Conservation (phyloP, 2,113 vertebrate species). For the Chauna torquata region DNA sequence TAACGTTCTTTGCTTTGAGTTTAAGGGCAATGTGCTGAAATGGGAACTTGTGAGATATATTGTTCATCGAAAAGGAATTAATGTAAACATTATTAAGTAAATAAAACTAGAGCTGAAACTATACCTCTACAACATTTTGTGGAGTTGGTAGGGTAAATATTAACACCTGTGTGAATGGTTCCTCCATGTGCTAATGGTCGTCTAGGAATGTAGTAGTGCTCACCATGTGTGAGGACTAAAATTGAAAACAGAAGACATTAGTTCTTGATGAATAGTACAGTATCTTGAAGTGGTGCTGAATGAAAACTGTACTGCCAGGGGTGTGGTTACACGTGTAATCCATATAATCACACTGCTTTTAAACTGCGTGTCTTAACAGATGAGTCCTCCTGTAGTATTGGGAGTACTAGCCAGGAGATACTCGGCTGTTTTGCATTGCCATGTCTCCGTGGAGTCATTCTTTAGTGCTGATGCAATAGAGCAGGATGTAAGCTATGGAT, state of each 20-base stretch:
- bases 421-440: neutral
- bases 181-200: neutral
- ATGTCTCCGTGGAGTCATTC: neutral
- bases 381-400: neutral
- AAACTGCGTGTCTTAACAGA: neutral
- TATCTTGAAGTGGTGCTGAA: neutral
- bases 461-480: neutral
- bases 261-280: neutral
- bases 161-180: rapidly evolving
- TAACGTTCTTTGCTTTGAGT: neutral
- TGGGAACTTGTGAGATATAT: neutral
- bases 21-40: neutral
- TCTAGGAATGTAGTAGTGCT: neutral
- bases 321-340: neutral
- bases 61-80: neutral
- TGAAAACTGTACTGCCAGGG: neutral
- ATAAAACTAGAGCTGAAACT: neutral
- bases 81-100: neutral
- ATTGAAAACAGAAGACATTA: neutral
- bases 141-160: neutral
- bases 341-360: neutral
- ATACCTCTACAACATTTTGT: neutral
- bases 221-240: neutral
- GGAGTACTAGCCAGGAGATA: neutral
- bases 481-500: neutral